Base-by-base conservation (phyloP, 2,888 invertebrate genomes). In the Eupithecia subfuscata region DNA sequence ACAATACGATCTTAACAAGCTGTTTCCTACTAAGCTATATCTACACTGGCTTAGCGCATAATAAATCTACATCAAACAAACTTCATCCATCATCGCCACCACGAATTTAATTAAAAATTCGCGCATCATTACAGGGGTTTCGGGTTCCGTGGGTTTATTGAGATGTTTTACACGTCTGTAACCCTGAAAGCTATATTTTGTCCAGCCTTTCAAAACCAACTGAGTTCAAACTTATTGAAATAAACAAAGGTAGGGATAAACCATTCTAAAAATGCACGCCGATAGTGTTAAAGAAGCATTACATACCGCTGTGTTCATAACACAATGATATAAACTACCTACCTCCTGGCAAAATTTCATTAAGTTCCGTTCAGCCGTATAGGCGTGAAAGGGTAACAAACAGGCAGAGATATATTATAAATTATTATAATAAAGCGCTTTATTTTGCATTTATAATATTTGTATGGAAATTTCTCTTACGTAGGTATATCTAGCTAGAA, bases 31-130 rank as follows among this genome's bases (percentile, higher is more conserved):
- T 52, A 1, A 65, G 30, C 77, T 74, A 43, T 74, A 60, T 7
- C 18, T 75, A 71, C 75, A 34, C 63, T 30, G 65, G 76, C 64
- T 73, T 56, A 79, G 65, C 69, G 56, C 76, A 63, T 71, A 73
- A 75, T 77, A 77, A 78, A 80, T 78, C 77, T 72, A 74, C 75
- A 77, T 76, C 76, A 77, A 78, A 74, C 77, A 76, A 80, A 75
- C 71, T 60, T 73, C 74, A 78, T 80, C 78, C 75, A 81, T 81
- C 76, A 78, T 69, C 70, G 65, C 22, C 65, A 37, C 14, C n/a
- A 16, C 16, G 40, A 64, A 70, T 79, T 80, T 75, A 75, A 81
- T 81, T 79, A 78, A 56, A 78, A 74, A 68, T 67, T 67, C 37
- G 18, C 65, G 40, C n/a, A 34, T 40, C n/a, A 67, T 37, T 34